Evolutionary conservation across 2,797 vertebrate species (phyloP).

Genomic region (Zalophus californianus): DNA sequence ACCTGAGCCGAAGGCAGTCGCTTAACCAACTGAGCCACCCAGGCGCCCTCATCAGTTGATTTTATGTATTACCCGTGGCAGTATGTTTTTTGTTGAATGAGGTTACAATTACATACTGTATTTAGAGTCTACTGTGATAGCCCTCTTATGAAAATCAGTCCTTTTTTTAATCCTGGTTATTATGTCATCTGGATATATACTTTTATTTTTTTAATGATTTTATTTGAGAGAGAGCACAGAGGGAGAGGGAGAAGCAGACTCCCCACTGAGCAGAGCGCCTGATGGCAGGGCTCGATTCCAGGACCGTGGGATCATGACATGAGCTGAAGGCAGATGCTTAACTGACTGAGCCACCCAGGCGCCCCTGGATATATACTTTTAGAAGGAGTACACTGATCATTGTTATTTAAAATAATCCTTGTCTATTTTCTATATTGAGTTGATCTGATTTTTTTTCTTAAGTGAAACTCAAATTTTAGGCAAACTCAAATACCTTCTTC

Average conservation of each 20-base stretch:
- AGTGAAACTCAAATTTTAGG: neutral
- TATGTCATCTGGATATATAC: neutral
- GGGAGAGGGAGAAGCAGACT: neutral
- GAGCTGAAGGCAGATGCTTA: neutral
- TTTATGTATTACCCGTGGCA: neutral
- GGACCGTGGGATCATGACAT: neutral
- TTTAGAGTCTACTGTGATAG: neutral
- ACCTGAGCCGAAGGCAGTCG: no score
- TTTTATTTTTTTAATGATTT: neutral
- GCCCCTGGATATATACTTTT: neutral
- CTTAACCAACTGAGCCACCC: no score
- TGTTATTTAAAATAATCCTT: conserved; percentile 33
- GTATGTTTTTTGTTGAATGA: neutral
- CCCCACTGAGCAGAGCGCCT: neutral
- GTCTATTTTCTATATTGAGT: conserved; percentile 30
- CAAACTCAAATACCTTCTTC: neutral
- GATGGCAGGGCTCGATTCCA: neutral
- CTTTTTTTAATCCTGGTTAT: conserved; percentile 10
- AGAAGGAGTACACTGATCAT: neutral
- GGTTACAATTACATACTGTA: neutral
- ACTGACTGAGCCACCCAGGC: neutral
- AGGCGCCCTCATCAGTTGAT: neutral
- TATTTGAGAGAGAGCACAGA: neutral
- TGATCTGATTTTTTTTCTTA: conserved; percentile 26
- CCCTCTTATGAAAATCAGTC: neutral